Base-by-base conservation (phyloP, 1,140 invertebrate genomes). In the Fragariocoptes setiger region DNA sequence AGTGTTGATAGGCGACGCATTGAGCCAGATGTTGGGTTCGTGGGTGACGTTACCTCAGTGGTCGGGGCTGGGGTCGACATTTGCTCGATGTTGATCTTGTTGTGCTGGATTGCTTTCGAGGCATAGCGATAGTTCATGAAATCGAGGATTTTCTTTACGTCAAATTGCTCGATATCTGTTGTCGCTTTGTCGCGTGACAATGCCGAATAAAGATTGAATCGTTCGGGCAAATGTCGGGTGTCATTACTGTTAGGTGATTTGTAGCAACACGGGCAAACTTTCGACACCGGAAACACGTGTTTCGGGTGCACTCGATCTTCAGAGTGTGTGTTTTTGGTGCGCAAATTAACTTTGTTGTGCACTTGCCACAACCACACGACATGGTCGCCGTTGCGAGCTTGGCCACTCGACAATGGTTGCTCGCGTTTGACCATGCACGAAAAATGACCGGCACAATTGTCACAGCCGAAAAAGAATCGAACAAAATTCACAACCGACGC, bases 351-450 rank as follows among this genome's bases (percentile, higher is more conserved):
- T 56, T 72, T 69, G 58, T 95, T 95, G 53, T 97, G 86, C 1
- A 79, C 74, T 41, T 64, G 63, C 90, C 90, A 99, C 2, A 97
- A 56, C 82, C 85, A 97, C 4, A 94, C 50, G 1, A 92, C 67
- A 16, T 31, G 25, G 25, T 31, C 25, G 25, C 16, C 19, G 37
- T 15, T 8, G 8, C 15, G 8, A 5, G 8, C 37, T 15, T 38
- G 16, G 37, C 19, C 16, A 17, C 37, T 38, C 19, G 8, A 20
- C 8, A 70, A 65, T 39, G 69, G 66, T 48, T 59, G 55, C 21
- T 61, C 51, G 37, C 15, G 19, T 42, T 35, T 17, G 2, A 44
- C 16, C 76, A 86, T 85, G 45, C 62, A 55, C 44, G 71, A 57
- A 53, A 97, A 95, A 62, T 95, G 82, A 8, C 20, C 19, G 2